phyloP scores from a whole-genome alignment of 53 echinoderm and acorn worm species.

The Temnopleurus reevesii region DNA sequence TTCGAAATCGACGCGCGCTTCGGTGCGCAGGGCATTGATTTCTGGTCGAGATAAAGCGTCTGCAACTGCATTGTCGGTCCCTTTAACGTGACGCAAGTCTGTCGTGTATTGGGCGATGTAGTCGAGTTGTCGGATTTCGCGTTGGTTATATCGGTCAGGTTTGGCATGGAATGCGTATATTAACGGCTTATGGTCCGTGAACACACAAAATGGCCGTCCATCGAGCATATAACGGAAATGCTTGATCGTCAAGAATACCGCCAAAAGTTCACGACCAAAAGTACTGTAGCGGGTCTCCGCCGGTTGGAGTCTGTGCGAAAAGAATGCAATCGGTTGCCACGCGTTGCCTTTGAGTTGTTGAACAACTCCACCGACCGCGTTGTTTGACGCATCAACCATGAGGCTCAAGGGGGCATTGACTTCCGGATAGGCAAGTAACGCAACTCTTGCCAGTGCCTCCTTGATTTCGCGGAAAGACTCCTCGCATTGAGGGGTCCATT shows the following conservation, averaged over 20 bases:
- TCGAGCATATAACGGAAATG: slow-evolving; percentile 10
- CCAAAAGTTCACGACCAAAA: slow-evolving; percentile 5
- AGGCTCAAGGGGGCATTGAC: slow-evolving; percentile 45
- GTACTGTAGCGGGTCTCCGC: slow-evolving; percentile 53
- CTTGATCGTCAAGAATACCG: not conserved
- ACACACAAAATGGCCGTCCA: not conserved
- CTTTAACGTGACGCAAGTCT: slow-evolving; percentile 1
- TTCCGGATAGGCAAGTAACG: not conserved
- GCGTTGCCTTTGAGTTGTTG: slow-evolving; percentile 46
- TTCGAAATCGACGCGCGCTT: not conserved
- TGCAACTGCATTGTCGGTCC: slow-evolving; percentile 12
- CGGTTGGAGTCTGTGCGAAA: slow-evolving; percentile 52
- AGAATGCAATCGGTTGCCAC: slow-evolving; percentile 64
- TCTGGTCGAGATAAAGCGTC: slow-evolving; percentile 5
- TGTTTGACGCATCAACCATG: slow-evolving; percentile 52
- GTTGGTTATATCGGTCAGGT: not conserved
- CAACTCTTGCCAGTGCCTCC: not conserved
- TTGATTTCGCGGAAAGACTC: not conserved
- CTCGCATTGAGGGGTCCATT: not conserved
- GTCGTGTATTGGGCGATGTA: slow-evolving; percentile 54
- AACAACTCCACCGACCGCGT: slow-evolving; percentile 20
- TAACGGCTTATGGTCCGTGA: not conserved
- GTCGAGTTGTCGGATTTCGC: not conserved
- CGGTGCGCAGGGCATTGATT: not conserved
- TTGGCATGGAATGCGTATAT: not conserved